A percentile compares a stretch with the other conserved stretches of the same genome.
These are phyloP conservation scores for Ochotona princeps DNA, from an alignment of 2,113 vertebrate species.

Conservation along the genomic window DNA sequence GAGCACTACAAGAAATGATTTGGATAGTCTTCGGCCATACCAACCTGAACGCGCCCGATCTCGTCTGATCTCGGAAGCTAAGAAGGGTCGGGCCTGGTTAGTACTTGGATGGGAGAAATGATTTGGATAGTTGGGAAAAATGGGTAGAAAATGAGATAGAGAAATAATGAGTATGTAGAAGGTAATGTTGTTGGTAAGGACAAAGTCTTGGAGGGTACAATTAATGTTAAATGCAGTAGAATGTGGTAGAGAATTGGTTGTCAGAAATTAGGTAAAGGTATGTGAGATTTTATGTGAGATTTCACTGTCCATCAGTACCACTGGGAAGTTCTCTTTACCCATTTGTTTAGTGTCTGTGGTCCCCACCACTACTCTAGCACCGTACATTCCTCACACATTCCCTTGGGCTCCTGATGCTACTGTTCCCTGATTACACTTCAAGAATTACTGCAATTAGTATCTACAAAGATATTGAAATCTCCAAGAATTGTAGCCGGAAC, in stretches of 20 bases:
- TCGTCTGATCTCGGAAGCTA: no score
- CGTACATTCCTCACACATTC: neutral
- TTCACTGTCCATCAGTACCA: neutral
- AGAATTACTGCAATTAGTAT: conserved; percentile 37
- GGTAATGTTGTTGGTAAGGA: neutral
- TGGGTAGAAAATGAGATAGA: neutral
- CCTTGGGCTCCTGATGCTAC: neutral
- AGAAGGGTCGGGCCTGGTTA: no score
- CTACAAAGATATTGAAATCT: neutral
- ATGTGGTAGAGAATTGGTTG: neutral
- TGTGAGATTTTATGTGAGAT: no score
- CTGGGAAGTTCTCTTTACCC: no score
- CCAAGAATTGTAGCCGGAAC: neutral
- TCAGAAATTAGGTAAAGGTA: neutral
- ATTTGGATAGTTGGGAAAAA: neutral
- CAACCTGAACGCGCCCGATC: no score
- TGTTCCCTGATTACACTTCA: neutral
- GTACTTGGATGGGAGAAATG: no score
- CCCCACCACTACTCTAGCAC: neutral
- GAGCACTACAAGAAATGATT: neutral
- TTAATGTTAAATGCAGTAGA: neutral
- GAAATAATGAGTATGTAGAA: neutral
- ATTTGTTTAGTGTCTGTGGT: no score
- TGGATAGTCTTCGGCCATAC: no score
- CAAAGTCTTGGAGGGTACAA: neutral